Conservation (phyloP, 2,113 vertebrate genomes). For the Trachemys scripta region DNA sequence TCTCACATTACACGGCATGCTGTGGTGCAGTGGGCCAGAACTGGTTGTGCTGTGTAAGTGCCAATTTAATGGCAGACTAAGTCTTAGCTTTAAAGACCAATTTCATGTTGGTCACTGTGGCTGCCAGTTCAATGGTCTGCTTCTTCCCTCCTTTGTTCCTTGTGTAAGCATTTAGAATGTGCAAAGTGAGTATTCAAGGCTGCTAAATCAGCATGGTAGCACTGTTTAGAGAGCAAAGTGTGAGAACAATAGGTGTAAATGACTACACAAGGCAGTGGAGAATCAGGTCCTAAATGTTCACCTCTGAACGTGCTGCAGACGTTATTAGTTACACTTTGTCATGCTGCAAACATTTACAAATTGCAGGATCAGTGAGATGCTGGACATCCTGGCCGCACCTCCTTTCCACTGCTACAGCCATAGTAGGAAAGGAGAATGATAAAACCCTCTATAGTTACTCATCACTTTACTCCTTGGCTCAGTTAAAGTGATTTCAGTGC, state of each 20-base stretch:
- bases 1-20: not conserved
- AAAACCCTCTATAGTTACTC: not conserved
- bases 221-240: not conserved
- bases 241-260: not conserved
- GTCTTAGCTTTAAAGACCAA: accelerated
- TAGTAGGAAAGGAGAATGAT: not conserved
- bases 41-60: not conserved
- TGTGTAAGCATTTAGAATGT: not conserved
- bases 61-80: not conserved
- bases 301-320: not conserved
- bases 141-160: not conserved
- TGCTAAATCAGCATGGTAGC: not conserved
- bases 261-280: not conserved
- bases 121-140: not conserved
- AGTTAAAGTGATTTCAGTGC: not conserved
- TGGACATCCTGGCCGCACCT: not conserved
- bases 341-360: accelerated
- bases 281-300: not conserved
- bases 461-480: not conserved
- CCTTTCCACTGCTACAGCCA: not conserved
- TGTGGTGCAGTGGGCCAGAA: not conserved
- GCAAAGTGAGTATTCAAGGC: not conserved
- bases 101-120: not conserved
- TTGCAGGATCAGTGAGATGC: not conserved
- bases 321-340: not conserved